phyloP scores from a whole-genome alignment of 2,113 vertebrate species.

The Tamias sibiricus region DNA sequence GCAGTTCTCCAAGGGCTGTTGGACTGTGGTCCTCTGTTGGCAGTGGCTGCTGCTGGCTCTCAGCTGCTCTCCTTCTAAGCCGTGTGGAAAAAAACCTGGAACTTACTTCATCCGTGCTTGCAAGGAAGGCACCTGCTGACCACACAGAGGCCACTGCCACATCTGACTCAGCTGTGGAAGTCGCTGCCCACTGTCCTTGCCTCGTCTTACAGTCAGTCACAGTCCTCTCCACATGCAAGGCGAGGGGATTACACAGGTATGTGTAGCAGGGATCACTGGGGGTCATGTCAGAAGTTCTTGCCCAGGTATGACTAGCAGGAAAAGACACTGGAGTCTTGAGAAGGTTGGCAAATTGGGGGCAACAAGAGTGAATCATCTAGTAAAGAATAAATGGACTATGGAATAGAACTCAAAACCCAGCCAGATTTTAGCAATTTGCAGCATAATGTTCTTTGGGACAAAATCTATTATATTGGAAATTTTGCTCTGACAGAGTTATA shows the following conservation, averaged over 20 bases:
- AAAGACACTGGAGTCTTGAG: neutral
- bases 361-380: neutral
- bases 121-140: neutral
- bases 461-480: neutral
- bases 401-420: neutral
- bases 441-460: neutral
- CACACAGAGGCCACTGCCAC: neutral
- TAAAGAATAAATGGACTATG: neutral
- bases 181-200: no score
- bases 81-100: neutral
- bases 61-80: neutral
- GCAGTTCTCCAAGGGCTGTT: neutral
- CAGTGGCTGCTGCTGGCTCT: neutral
- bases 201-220: neutral
- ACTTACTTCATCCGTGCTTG: neutral
- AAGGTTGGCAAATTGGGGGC: neutral
- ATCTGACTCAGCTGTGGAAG: neutral
- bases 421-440: neutral
- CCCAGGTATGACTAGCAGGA: neutral
- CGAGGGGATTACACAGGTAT: neutral
- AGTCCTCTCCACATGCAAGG: neutral
- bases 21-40: neutral
- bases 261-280: neutral
- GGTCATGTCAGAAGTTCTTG: neutral
- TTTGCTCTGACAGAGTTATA: conserved; percentile 11